Evolutionary conservation across 2,797 vertebrate genomes (phyloP).

Genomic region (Anniella stebbinsi): DNA sequence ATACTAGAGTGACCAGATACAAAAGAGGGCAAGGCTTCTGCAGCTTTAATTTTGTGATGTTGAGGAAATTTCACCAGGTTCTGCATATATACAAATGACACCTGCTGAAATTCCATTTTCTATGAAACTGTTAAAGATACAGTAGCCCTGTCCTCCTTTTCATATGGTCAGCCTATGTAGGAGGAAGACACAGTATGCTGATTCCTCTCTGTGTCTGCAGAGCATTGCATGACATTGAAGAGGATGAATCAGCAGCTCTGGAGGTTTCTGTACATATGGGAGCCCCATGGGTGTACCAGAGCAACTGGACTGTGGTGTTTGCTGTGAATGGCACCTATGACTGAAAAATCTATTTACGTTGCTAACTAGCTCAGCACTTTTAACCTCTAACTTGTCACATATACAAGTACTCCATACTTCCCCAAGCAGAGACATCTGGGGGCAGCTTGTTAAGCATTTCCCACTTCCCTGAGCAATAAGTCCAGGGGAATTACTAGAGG

Average conservation of each 20-base stretch:
- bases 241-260: background rate
- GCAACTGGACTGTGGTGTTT: background rate
- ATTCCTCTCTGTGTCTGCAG: background rate
- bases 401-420: background rate
- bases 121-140: too few species aligned
- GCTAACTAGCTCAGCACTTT: background rate
- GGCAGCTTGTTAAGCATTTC: background rate
- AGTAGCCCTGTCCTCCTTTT: too few species aligned
- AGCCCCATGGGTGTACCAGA: background rate
- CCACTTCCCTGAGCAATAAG: background rate
- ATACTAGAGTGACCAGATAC: too few species aligned
- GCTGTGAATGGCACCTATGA: background rate
- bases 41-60: too few species aligned
- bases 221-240: background rate
- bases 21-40: too few species aligned
- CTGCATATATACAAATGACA: too few species aligned
- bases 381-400: constrained; percentile 2
- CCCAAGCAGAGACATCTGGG: background rate
- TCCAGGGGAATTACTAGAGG: background rate
- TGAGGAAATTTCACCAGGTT: too few species aligned
- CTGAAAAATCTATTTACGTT: background rate
- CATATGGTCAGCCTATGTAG: too few species aligned
- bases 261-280: background rate
- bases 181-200: background rate
- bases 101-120: too few species aligned